Base-by-base conservation (phyloP, 2,888 invertebrate species). In the Physocephala rufipes region DNA sequence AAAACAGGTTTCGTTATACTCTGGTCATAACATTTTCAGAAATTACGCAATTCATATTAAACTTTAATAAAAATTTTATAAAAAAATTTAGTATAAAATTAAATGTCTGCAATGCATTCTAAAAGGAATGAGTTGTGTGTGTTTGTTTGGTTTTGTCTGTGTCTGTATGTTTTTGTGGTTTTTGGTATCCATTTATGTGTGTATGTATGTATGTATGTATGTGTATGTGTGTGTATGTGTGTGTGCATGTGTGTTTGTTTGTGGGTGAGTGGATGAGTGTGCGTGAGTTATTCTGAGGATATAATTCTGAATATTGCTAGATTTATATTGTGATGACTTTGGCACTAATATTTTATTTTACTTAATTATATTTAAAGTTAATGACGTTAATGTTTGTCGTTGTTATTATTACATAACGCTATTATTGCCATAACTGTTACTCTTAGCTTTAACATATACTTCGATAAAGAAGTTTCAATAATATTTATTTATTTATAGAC, bases 291-390 rank as follows among this genome's bases (percentile, higher is more conserved):
- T 36, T 36, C 9, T 36, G 9, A 36, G 9, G 36, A 36, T 36
- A 7, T 36, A 36, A 9, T 36, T 36, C 36, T 36, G 36, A 36
- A 36, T 9, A 9, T 36, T 36, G 63, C 47, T 63, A n/a, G 16
- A 21, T 28, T 28, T 64, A 26, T 63, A 49, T 43, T 24, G 19
- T 61, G 26, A 65, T 47, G 19, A 47, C 30, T 16, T 65, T 24
- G 43, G 21, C 26, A 63, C 26, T 28, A 15, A 15, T 51, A 36
- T 9, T 21, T 63, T n/a, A 36, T 15, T 62, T 12, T 21, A 13
- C 12, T 62, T 36, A 36, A 36, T 36, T 36, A 36, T 9, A 36
- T 36, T 36, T 36, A 9, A 36, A 36, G 51, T 51, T 49, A 21
- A 4, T 24, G 30, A 21, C n/a, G 15, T 63, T 63, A 13, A 21